Evolutionary conservation across 2,113 vertebrate species (phyloP), one percentile per base, ranked within the genome.

Genomic region (Ibidorhyncha struthersii): DNA sequence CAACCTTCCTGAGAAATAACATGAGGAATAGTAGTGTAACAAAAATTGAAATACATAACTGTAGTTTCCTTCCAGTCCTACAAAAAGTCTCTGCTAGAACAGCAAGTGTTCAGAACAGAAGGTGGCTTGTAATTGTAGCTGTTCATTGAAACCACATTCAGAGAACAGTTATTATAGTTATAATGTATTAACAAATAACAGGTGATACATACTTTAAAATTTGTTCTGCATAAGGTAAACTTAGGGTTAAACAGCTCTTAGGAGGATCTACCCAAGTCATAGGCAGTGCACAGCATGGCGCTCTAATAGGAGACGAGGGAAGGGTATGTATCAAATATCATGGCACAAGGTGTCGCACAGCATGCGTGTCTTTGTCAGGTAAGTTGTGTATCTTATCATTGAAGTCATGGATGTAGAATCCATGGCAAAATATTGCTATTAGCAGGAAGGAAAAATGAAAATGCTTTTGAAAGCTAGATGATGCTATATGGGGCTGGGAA

Each of bases 101-200:
- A 93, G 50, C 80, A 90, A 95, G 72, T 71, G 82, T 63, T 96
- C 34, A 3, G 73, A 94, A 86, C 79, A 96, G 86, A 93, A 93
- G 89, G 93, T 55, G 59, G 40, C n/a, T 92, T 90, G 67, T 96
- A 90, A 94, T 82, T 90, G 86, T 53, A 89, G 78, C 65, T 89
- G 8, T n/a, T 71, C 14, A 2, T 22, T 11, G 71, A 88, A 89
- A 79, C 38, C 14, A 12, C 43, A 41, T 80, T 87, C 76, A 73
- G 36, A 76, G 65, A 72, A 55, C 49, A 63, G 36, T 79, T 66
- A 59, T 87, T 94, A 66, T 21, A 70, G 72, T 16, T 73, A n/a
- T 10, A 69, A 71, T 2, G 9, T 53, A 82, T 96, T 91, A 88
- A 70, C 16, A n/a, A 92, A 76, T 40, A 55, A 29, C 14, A n/a